Percentiles rank a stretch among this genome's conserved stretches.
Evolutionary conservation across 2,797 vertebrate genomes (phyloP).

Genomic region (Cercopithecus hamlyni): DNA sequence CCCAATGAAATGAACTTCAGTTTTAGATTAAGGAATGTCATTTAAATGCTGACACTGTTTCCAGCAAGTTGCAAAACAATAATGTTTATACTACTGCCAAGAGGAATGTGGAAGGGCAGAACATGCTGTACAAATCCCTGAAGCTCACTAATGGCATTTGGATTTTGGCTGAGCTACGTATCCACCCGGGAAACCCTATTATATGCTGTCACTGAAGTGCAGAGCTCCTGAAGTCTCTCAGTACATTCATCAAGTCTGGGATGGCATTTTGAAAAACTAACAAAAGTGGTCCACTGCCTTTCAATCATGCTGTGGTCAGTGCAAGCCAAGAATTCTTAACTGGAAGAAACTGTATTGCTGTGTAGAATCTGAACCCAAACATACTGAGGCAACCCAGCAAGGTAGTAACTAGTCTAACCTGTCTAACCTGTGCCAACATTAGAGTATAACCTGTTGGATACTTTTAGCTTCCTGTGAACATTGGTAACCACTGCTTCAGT

Average conservation of each 20-base stretch:
- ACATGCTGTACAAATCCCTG: no score
- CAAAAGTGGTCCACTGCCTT: slow-evolving; percentile 67
- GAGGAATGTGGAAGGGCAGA: no score
- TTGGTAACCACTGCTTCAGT: slow-evolving; percentile 84
- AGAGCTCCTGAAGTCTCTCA: slow-evolving; percentile 84
- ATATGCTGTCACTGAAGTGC: slow-evolving; percentile 95
- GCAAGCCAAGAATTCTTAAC: slow-evolving; percentile 78
- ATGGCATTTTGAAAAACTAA: slow-evolving; percentile 96
- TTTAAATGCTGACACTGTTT: no score
- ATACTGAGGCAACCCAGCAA: slow-evolving; percentile 78
- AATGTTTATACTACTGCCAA: no score
- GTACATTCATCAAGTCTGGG: slow-evolving; percentile 75
- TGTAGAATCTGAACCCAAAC: slow-evolving; percentile 57
- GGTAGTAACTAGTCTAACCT: slow-evolving; percentile 85
- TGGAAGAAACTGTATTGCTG: slow-evolving; percentile 81
- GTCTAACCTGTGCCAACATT: slow-evolving; percentile 82
- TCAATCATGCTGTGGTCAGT: slow-evolving; percentile 52
- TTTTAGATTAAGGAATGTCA: no score
- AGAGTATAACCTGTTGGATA: slow-evolving; percentile 82
- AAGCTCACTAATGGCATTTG: no score
- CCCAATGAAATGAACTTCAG: no score
- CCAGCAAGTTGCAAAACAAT: no score
- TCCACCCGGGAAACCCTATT: no score
- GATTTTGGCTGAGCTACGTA: no score
- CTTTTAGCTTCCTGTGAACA: slow-evolving; percentile 84